phyloP scores from a whole-genome alignment of 2,888 invertebrate species.

The Pandemis cinnamomeana region DNA sequence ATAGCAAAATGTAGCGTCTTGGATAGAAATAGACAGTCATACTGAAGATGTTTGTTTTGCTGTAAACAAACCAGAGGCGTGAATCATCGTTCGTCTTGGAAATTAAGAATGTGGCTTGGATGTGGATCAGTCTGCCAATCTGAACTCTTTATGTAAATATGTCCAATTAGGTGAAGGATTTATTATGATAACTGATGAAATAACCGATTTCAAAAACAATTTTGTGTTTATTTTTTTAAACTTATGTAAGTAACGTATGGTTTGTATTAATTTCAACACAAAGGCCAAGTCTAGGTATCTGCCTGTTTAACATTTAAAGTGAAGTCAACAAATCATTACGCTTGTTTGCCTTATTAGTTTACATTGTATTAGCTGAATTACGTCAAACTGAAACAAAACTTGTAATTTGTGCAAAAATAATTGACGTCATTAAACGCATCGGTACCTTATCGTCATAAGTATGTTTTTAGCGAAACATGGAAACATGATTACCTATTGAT shows the following conservation, averaged over 20 bases:
- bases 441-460: not conserved
- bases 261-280: not conserved
- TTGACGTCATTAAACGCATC: slow-evolving; percentile 27
- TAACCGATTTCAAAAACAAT: slow-evolving; percentile 7
- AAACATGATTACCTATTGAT: not conserved
- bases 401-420: slow-evolving; percentile 5
- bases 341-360: slow-evolving; percentile 1
- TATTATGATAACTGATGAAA: slow-evolving; percentile 32
- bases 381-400: slow-evolving; percentile 20
- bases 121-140: slow-evolving; percentile 46
- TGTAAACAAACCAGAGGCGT: slow-evolving; percentile 52
- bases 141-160: slow-evolving; percentile 35
- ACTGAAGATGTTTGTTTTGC: slow-evolving; percentile 29
- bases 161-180: slow-evolving; percentile 16
- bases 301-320: not conserved
- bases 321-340: slow-evolving; percentile 13
- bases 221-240: not conserved
- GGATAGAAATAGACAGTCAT: slow-evolving; percentile 29
- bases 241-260: not conserved
- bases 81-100: slow-evolving; percentile 50
- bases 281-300: not conserved
- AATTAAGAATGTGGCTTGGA: slow-evolving; percentile 49
- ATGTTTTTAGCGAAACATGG: not conserved
- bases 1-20: slow-evolving; percentile 9
- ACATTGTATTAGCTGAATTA: slow-evolving; percentile 5